Percentiles rank a stretch among this genome's conserved stretches.
Conservation (phyloP, 1,140 invertebrate genomes). For the Drosophila biarmipes region DNA sequence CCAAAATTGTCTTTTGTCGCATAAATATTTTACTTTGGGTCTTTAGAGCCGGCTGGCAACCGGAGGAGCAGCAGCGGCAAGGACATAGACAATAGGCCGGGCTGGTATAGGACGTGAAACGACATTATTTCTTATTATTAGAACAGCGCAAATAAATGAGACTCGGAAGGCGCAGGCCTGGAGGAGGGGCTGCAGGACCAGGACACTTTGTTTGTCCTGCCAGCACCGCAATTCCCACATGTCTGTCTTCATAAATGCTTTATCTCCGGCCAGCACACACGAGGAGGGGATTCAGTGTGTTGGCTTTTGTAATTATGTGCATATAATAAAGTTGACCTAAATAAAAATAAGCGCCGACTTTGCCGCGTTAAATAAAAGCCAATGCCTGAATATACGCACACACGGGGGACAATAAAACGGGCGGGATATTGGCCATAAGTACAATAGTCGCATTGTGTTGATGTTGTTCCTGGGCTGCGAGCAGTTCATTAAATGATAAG, state of each 20-base stretch:
- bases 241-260: conserved; percentile 77
- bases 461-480: conserved; percentile 22
- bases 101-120: conserved; percentile 52
- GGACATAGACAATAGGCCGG: conserved; percentile 63
- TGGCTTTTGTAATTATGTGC: conserved; percentile 80
- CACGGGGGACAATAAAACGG: conserved; percentile 15
- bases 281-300: conserved; percentile 48
- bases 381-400: conserved; percentile 12
- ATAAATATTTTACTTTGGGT: conserved; percentile 78
- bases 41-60: conserved; percentile 30
- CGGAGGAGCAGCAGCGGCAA: conserved; percentile 6
- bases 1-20: conserved; percentile 82
- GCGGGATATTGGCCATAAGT: conserved; percentile 10
- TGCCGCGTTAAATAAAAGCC: conserved; percentile 32
- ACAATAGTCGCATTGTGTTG: conserved; percentile 40
- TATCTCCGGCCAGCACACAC: conserved; percentile 67
- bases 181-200: background rate
- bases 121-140: conserved; percentile 82
- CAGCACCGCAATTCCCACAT: conserved; percentile 66
- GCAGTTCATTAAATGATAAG: conserved; percentile 81
- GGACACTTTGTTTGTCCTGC: conserved; percentile 47
- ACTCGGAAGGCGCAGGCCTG: conserved; percentile 20
- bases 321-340: conserved; percentile 80
- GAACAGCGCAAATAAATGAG: conserved; percentile 77
- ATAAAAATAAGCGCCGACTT: conserved; percentile 52